Conservation (phyloP, 2,113 vertebrate genomes). For the Ondatra zibethicus region DNA sequence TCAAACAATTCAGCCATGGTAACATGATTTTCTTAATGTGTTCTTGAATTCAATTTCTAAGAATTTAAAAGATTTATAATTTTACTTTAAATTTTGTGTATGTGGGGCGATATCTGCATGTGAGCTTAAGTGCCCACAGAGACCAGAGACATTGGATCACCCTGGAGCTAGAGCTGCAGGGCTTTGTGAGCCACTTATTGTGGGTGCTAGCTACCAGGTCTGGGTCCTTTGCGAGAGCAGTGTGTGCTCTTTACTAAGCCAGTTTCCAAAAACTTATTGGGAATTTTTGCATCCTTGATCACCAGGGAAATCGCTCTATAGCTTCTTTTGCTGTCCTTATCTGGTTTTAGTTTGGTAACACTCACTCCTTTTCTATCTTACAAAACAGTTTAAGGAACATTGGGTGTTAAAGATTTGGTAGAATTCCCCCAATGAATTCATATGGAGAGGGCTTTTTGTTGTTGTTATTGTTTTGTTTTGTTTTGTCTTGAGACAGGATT, state of each 20-base stretch:
- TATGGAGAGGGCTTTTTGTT: neutral
- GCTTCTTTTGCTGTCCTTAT: neutral
- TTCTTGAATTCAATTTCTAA: neutral
- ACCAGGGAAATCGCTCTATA: neutral
- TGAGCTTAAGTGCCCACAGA: neutral
- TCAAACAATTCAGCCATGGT: neutral
- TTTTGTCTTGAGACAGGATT: too few relatives aligned
- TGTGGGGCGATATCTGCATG: neutral
- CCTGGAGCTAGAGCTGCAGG: neutral
- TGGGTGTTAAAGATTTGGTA: neutral
- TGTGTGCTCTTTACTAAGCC: neutral
- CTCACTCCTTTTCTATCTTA: neutral
- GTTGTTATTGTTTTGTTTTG: too few relatives aligned
- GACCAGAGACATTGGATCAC: neutral
- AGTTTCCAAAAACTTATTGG: neutral
- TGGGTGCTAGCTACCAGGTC: too few relatives aligned
- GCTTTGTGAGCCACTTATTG: neutral
- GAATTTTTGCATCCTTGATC: neutral
- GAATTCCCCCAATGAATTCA: neutral
- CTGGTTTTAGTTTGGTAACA: neutral
- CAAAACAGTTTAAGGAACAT: neutral
- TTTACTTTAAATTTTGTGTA: neutral
- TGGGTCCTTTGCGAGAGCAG: neutral
- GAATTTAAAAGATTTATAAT: neutral
- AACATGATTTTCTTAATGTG: neutral